Evolutionary conservation across 1,140 invertebrate species (phyloP), one percentile per base, ranked within the genome.

Genomic region (Bombus haemorrhoidalis): DNA sequence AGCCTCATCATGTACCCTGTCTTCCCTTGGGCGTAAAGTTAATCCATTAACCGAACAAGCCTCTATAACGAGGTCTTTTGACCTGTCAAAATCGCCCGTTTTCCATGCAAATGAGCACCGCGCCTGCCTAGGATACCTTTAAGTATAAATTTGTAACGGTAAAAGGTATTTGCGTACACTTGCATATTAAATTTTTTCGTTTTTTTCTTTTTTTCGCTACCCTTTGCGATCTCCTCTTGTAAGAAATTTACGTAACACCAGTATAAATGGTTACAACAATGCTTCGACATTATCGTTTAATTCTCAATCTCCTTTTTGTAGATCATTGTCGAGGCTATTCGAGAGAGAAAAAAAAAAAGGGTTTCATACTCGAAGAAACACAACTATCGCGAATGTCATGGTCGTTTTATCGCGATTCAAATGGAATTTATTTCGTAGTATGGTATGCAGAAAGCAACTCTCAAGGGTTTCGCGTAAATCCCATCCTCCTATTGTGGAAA

Each of bases 351-450:
- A 81, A 47, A 39, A 0, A 68, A 81, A 34, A 37, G 59, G n/a
- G n/a, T 66, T 59, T 41, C 41, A 59, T 75, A 37, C 39, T 72
- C 18, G 28, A 41, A 78, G 39, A 43, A 86, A 53, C 59, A 39
- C 76, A 82, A n/a, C 37, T 73, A 32, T 34, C 15, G 25, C 2
- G 32, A 37, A 28, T 82, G 66, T 32, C 39, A 86, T 72, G 64
- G 64, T 83, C 73, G 62, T 81, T n/a, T 64, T 83, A 77, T 66
- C 80, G 72, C 75, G 43, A 18, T 69, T 71, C n/a, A 59, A 83
- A 86, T 68, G 71, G 74, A 86, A 83, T 37, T 86, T 78, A 34
- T 32, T 64, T 28, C 66, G 25, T 37, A 13, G 5, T 4, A 57
- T 22, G 37, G 28, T 25, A 59, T n/a, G 78, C 34, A 62, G 66